Evolutionary conservation across 2,797 vertebrate genomes (phyloP).

Genomic region (Lepus townsendii): DNA sequence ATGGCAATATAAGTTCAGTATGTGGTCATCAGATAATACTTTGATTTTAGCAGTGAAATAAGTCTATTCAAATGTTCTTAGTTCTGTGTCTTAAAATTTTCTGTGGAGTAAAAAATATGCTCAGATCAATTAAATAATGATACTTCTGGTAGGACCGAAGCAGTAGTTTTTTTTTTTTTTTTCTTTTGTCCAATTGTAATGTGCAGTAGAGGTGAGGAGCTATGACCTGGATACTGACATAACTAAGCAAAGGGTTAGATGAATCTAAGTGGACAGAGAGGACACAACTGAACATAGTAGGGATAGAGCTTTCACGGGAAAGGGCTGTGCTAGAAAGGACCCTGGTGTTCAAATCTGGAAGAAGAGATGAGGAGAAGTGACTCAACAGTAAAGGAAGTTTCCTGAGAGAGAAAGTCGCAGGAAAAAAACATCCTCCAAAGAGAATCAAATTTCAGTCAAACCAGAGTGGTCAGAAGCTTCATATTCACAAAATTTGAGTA

Average conservation of each 20-base stretch:
- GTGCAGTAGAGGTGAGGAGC: background rate
- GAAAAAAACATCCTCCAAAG: background rate
- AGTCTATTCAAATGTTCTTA: background rate
- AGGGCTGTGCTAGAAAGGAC: background rate
- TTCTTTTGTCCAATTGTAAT: background rate
- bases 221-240: background rate
- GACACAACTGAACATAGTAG: background rate
- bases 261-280: background rate
- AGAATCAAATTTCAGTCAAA: background rate
- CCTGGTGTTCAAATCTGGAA: background rate
- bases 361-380: background rate
- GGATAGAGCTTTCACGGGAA: background rate
- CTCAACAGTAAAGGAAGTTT: background rate
- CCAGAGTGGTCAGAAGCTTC: background rate
- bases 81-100: background rate
- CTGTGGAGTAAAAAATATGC: background rate
- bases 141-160: background rate
- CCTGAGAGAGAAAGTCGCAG: background rate
- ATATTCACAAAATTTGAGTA: background rate
- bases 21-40: background rate
- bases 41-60: background rate
- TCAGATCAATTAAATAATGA: background rate
- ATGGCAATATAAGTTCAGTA: background rate
- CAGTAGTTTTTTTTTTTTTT: background rate
- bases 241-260: background rate